phyloP scores from a whole-genome alignment of 1,140 invertebrate genomes.

The Drosophila kikkawai region DNA sequence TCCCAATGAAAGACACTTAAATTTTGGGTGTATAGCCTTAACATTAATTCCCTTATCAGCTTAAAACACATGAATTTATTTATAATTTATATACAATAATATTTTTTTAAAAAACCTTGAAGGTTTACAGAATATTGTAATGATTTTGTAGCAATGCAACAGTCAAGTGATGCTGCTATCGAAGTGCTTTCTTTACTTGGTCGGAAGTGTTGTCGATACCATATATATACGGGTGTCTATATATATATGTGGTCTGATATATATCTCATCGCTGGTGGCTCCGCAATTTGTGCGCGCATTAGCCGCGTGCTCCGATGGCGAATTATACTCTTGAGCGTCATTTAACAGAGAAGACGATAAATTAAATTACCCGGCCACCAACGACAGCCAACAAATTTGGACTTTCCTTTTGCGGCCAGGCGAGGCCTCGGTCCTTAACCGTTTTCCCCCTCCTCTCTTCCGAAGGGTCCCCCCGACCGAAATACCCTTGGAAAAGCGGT shows the following conservation, averaged over 20 bases:
- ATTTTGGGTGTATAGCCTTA: not conserved
- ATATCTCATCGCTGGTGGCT: slow-evolving; percentile 38
- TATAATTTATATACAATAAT: not conserved
- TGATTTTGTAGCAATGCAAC: slow-evolving; percentile 3
- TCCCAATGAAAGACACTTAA: not conserved
- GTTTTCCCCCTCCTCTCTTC: slow-evolving; percentile 3
- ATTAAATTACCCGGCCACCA: slow-evolving; percentile 76
- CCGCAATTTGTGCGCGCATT: slow-evolving; percentile 76
- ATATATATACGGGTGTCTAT: not conserved
- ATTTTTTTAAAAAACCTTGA: not conserved
- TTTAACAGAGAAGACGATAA: slow-evolving; percentile 83
- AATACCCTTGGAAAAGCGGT: not conserved
- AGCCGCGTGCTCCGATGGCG: slow-evolving; percentile 62
- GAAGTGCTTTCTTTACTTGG: no score
- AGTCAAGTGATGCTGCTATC: slow-evolving; percentile 5
- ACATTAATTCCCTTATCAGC: not conserved
- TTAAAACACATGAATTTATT: not conserved
- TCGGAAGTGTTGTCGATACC: slow-evolving; percentile 17
- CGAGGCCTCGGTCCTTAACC: slow-evolving; percentile 33
- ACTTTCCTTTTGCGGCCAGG: slow-evolving; percentile 60
- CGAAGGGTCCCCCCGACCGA: not conserved
- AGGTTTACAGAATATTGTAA: not conserved
- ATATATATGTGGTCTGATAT: slow-evolving; percentile 22
- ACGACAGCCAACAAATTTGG: slow-evolving; percentile 79
- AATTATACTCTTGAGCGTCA: slow-evolving; percentile 84